Conservation (phyloP, 2,797 vertebrate species). For the Hydrolagus colliei region DNA sequence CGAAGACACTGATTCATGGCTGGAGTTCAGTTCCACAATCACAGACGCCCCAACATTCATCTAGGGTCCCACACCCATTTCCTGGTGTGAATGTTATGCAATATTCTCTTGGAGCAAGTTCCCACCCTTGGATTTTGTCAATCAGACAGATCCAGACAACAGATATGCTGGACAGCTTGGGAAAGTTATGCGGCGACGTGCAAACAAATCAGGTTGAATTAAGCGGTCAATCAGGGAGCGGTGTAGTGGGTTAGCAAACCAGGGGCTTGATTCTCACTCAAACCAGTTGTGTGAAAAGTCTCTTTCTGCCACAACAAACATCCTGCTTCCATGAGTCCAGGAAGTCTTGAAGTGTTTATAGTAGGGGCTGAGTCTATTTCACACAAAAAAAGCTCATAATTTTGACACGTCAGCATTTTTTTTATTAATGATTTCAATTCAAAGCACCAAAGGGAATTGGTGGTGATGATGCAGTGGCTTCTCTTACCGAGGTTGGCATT, state of each 20-base stretch:
- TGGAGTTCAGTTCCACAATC: not conserved
- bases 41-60: too few species aligned
- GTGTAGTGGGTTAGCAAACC: not conserved
- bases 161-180: not conserved
- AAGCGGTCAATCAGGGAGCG: not conserved
- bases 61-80: not conserved
- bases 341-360: not conserved
- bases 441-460: too few species aligned
- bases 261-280: not conserved
- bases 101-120: not conserved
- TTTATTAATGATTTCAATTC: not conserved
- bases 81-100: not conserved
- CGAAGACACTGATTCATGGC: not conserved
- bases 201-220: not conserved
- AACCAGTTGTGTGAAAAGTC: not conserved
- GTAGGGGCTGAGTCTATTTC: not conserved
- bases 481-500: too few species aligned
- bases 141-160: not conserved
- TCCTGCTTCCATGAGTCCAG: not conserved
- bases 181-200: not conserved
- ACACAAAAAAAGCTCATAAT: not conserved
- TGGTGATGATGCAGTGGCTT: too few species aligned
- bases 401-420: not conserved
- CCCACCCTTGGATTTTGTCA: not conserved
- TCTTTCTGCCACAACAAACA: not conserved